Percentiles rank a stretch among this genome's conserved stretches.
These are phyloP conservation scores for Falco berigora DNA, from an alignment of 2,797 vertebrate species.

Conservation along the genomic window DNA sequence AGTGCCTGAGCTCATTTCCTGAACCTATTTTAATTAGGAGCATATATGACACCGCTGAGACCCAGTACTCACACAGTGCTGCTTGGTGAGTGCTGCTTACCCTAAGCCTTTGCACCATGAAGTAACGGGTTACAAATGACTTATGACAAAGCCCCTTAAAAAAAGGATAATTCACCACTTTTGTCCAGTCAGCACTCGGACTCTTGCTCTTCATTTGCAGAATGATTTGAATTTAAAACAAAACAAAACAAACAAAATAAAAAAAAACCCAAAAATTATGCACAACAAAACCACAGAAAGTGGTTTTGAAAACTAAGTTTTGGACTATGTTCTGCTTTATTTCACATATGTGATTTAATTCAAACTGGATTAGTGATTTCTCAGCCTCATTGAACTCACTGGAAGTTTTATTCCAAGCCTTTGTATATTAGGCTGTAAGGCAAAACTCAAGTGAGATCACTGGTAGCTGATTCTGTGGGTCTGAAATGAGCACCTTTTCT, in stretches of 20 bases:
- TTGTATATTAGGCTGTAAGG: background rate
- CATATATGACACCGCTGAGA: background rate
- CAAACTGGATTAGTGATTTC: background rate
- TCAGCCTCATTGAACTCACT: background rate
- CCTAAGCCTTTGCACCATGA: background rate
- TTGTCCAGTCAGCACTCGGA: background rate
- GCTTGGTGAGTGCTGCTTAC: background rate
- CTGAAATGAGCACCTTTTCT: background rate
- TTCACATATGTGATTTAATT: background rate
- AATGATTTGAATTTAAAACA: background rate
- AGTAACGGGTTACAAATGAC: background rate
- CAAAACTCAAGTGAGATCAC: background rate
- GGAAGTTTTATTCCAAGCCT: background rate
- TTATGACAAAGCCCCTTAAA: background rate
- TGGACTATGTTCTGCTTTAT: background rate
- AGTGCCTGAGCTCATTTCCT: background rate
- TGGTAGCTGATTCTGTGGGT: background rate
- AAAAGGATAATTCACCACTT: background rate
- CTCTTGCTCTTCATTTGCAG: background rate
- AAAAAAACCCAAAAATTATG: too few species aligned
- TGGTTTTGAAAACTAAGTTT: background rate
- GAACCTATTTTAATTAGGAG: background rate
- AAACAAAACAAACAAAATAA: background rate
- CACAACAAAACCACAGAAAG: background rate
- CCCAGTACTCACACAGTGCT: background rate